These are phyloP conservation scores for Solea solea DNA, from an alignment of 2,113 vertebrate species.

Conservation along the genomic window DNA sequence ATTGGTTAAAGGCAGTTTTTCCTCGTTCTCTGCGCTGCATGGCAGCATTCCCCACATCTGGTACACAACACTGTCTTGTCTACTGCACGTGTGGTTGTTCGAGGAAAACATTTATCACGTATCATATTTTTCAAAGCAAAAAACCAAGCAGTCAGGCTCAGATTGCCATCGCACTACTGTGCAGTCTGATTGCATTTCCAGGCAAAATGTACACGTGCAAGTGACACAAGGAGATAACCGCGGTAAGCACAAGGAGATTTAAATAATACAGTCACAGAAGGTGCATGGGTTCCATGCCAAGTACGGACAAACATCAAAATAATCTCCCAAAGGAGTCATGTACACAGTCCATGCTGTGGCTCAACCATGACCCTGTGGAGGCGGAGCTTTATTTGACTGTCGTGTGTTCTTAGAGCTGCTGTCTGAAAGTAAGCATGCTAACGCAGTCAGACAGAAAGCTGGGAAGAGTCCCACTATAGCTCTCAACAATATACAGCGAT, in stretches of 20 bases:
- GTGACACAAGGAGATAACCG: too few species aligned
- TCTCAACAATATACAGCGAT: conserved; percentile 49
- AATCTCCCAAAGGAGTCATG: conserved; percentile 57
- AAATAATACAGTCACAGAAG: conserved; percentile 46
- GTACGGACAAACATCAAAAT: conserved; percentile 48
- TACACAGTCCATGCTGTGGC: conserved; percentile 27
- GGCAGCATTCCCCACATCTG: too few species aligned
- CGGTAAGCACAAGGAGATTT: conserved; percentile 8
- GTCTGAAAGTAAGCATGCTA: conserved; percentile 58
- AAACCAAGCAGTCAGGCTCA: too few species aligned
- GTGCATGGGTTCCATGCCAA: conserved; percentile 32
- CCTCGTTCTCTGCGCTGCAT: too few species aligned
- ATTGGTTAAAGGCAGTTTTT: too few species aligned
- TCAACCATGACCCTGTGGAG: conserved; percentile 43
- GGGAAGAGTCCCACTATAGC: conserved; percentile 31
- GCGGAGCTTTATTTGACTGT: conserved; percentile 50
- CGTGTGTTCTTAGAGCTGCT: conserved; percentile 46
- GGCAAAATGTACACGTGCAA: neutral
- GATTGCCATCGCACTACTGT: too few species aligned
- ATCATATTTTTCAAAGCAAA: conserved; percentile 35
- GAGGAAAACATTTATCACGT: conserved; percentile 28
- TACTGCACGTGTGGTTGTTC: too few species aligned
- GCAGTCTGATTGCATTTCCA: too few species aligned
- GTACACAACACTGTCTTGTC: too few species aligned
- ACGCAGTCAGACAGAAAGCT: conserved; percentile 54